A percentile compares a stretch with the other conserved stretches of the same genome.
Conservation (phyloP, 2,888 invertebrate species). For the Archips crataeganus region DNA sequence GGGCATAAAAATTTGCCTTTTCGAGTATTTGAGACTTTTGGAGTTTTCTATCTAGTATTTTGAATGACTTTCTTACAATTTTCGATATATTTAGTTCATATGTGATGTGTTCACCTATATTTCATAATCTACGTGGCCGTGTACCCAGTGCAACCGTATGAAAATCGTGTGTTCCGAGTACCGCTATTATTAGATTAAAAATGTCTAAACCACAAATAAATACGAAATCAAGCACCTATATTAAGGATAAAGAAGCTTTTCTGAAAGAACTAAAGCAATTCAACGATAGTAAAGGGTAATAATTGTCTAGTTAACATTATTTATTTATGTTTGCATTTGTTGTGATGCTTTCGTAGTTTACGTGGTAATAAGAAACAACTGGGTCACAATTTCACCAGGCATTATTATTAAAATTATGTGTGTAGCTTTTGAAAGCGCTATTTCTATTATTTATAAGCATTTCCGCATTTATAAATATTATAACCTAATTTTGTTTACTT, state of each 20-base stretch:
- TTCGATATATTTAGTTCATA: conserved; percentile 18
- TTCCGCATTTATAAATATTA: background rate
- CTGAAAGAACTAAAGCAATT: conserved; percentile 95
- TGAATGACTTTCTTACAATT: conserved; percentile 33
- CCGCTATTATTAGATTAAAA: conserved; percentile 50
- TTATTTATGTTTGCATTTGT: conserved; percentile 29
- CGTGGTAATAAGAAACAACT: conserved; percentile 14
- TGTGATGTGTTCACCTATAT: conserved; percentile 17
- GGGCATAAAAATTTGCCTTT: conserved; percentile 16
- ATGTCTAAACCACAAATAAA: conserved; percentile 84
- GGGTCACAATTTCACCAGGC: background rate
- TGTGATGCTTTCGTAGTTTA: conserved; percentile 33
- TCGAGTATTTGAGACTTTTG: conserved; percentile 11
- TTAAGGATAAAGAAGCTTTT: conserved; percentile 92
- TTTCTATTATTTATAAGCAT: background rate
- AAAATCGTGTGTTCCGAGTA: conserved; percentile 23
- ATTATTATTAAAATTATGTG: background rate
- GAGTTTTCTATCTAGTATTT: conserved; percentile 28
- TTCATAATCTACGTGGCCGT: conserved; percentile 14
- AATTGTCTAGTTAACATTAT: conserved; percentile 47
- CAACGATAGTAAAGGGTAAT: conserved; percentile 96
- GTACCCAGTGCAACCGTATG: conserved; percentile 17
- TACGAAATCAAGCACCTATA: conserved; percentile 88
- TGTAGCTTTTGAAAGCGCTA: background rate
- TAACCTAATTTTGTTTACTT: conserved; percentile 74